These are phyloP conservation scores for Elysia chlorotica DNA, from an alignment of 1,140 invertebrate genomes.

Conservation along the genomic window DNA sequence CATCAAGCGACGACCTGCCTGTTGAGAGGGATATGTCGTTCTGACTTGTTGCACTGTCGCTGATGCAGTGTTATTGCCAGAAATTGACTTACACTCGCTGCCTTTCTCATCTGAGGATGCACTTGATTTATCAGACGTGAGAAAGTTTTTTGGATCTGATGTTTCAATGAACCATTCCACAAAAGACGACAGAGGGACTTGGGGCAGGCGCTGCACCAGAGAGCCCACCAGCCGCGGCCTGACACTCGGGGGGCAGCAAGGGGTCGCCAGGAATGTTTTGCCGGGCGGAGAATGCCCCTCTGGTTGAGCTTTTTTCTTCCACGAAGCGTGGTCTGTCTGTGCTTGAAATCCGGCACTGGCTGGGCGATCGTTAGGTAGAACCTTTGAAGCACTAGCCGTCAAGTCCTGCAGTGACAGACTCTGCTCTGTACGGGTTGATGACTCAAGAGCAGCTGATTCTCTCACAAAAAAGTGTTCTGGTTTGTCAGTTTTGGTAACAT, in stretches of 20 bases:
- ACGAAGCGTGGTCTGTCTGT: neutral
- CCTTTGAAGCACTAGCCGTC: neutral
- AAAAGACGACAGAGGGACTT: conserved; percentile 16
- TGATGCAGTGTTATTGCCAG: neutral
- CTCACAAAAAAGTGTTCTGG: too few relatives aligned
- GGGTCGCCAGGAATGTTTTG: conserved; percentile 8
- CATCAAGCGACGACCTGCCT: too few relatives aligned
- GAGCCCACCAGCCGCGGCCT: neutral
- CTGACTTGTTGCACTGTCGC: neutral
- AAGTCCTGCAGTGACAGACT: too few relatives aligned
- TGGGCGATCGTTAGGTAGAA: neutral
- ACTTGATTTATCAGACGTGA: neutral
- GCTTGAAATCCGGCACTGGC: neutral
- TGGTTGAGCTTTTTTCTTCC: neutral
- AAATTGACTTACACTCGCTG: neutral
- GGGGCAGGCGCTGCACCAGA: neutral
- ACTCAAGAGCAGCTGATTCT: too few relatives aligned
- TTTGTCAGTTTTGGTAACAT: too few relatives aligned
- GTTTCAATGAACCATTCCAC: conserved; percentile 25
- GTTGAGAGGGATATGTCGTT: neutral
- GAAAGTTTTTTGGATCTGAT: conserved; percentile 8
- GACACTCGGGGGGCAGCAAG: neutral
- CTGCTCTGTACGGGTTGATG: too few relatives aligned
- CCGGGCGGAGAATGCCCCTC: conserved; percentile 11
- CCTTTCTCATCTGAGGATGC: neutral